phyloP scores from a whole-genome alignment of 2,797 vertebrate species.

The Parauchenoglanis punctatus region DNA sequence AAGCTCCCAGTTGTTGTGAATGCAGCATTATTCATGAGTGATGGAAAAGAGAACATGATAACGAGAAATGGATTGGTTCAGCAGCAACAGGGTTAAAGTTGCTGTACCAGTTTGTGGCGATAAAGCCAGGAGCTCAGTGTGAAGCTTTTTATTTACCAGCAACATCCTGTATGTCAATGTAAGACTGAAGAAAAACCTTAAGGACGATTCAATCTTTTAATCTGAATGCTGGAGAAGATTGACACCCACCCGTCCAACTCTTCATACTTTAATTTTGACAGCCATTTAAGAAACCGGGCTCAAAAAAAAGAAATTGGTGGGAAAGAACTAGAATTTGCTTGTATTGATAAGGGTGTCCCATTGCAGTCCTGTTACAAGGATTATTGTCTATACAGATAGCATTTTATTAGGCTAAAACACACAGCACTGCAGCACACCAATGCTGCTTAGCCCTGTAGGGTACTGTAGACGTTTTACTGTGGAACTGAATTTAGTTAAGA shows the following conservation, averaged over 20 bases:
- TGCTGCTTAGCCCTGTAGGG: slow-evolving; percentile 70
- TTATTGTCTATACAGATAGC: slow-evolving; percentile 81
- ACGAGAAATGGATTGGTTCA: not conserved
- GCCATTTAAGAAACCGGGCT: slow-evolving; percentile 55
- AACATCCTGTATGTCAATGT: slow-evolving; percentile 62
- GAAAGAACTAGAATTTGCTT: slow-evolving; percentile 76
- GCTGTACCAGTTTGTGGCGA: not conserved
- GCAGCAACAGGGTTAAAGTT: not conserved
- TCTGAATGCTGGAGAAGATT: slow-evolving; percentile 65
- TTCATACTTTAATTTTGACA: slow-evolving; percentile 37
- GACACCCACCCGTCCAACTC: slow-evolving; percentile 63
- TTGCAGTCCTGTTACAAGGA: slow-evolving; percentile 80
- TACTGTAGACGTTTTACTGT: slow-evolving; percentile 65
- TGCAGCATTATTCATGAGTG: not conserved
- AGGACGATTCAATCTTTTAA: slow-evolving; percentile 69
- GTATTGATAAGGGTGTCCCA: slow-evolving; percentile 81
- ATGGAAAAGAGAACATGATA: not conserved
- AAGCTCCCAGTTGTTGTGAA: not conserved
- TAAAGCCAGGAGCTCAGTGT: not conserved
- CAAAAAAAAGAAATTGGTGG: slow-evolving; percentile 54
- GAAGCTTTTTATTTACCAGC: not conserved
- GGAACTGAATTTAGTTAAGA: slow-evolving; percentile 59
- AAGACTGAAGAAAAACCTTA: slow-evolving; percentile 64
- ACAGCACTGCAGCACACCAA: slow-evolving; percentile 64
- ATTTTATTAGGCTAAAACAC: slow-evolving; percentile 84